Evolutionary conservation across 2,113 vertebrate genomes (phyloP).

Genomic region (Apeltes quadracus): DNA sequence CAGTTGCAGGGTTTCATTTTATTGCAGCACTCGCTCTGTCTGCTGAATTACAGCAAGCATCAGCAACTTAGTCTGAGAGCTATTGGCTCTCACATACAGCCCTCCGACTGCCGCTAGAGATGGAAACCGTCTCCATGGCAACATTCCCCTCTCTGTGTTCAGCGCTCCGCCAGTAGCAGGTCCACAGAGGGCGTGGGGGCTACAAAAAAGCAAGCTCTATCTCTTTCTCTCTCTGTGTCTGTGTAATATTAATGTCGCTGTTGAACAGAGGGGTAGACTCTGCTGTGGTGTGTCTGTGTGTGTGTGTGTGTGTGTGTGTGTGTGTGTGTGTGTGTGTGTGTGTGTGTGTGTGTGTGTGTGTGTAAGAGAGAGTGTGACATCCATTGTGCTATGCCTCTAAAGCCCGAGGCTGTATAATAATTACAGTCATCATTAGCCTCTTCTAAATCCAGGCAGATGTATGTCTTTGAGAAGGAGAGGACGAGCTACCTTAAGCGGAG

Average conservation of each 20-base stretch:
- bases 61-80: constrained; percentile 62
- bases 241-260: constrained; percentile 44
- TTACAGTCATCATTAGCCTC: constrained; percentile 62
- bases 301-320: constrained; percentile 3
- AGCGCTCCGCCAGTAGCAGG: constrained; percentile 76
- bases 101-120: constrained; percentile 63
- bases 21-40: constrained; percentile 57
- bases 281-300: constrained; percentile 9
- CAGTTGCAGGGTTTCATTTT: constrained; percentile 45
- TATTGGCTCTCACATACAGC: constrained; percentile 44
- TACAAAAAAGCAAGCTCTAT: constrained; percentile 45
- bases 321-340: constrained; percentile 13
- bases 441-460: constrained; percentile 63
- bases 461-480: constrained; percentile 65
- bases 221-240: constrained; percentile 11
- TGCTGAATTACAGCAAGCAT: constrained; percentile 67
- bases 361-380: constrained; percentile 13
- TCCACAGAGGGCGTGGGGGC: constrained; percentile 75
- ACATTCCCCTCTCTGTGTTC: constrained; percentile 84
- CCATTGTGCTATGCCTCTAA: constrained; percentile 41
- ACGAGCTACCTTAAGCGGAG: constrained; percentile 57
- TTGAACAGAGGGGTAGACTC: constrained; percentile 27
- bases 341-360: constrained; percentile 4
- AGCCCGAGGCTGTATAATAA: constrained; percentile 63
- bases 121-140: constrained; percentile 87